These are phyloP conservation scores for Myopa testacea DNA, from an alignment of 2,888 invertebrate species.

Conservation along the genomic window DNA sequence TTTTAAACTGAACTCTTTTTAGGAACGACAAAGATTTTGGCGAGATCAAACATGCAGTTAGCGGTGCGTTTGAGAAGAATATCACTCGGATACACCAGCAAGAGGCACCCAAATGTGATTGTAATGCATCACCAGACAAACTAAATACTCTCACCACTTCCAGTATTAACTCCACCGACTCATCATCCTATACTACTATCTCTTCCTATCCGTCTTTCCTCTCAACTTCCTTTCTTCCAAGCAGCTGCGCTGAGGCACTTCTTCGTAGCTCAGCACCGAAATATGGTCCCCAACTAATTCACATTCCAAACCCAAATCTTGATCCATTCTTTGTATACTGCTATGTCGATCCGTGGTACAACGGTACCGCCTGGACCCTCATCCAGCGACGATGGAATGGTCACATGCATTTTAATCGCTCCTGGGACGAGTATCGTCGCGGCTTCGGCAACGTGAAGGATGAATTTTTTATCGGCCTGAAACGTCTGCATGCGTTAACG, in stretches of 20 bases:
- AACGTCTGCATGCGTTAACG: constrained; percentile 72
- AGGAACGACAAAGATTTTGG: not conserved
- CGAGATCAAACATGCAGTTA: not conserved
- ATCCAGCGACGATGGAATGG: constrained; percentile 77
- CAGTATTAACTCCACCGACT: too few relatives aligned
- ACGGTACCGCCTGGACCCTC: constrained; percentile 77
- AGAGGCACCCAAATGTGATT: too few relatives aligned
- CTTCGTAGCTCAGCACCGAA: not conserved
- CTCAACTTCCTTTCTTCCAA: not conserved
- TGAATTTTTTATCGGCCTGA: constrained; percentile 78
- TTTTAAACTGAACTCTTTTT: not conserved
- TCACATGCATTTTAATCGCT: constrained; percentile 73
- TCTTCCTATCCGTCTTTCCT: too few relatives aligned
- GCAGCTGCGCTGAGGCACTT: constrained; percentile 1
- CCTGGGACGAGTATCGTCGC: constrained; percentile 74
- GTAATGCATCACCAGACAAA: too few relatives aligned
- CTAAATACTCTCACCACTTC: too few relatives aligned
- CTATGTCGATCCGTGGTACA: not conserved
- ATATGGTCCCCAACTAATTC: not conserved
- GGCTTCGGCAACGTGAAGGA: constrained; percentile 78
- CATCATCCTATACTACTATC: too few relatives aligned
- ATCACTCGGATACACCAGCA: too few relatives aligned
- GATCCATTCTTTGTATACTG: constrained; percentile 15
- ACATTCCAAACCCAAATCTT: not conserved
- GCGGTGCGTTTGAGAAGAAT: not conserved